These are phyloP conservation scores for Cyrtonyx montezumae DNA, from an alignment of 2,113 vertebrate species.

Conservation along the genomic window DNA sequence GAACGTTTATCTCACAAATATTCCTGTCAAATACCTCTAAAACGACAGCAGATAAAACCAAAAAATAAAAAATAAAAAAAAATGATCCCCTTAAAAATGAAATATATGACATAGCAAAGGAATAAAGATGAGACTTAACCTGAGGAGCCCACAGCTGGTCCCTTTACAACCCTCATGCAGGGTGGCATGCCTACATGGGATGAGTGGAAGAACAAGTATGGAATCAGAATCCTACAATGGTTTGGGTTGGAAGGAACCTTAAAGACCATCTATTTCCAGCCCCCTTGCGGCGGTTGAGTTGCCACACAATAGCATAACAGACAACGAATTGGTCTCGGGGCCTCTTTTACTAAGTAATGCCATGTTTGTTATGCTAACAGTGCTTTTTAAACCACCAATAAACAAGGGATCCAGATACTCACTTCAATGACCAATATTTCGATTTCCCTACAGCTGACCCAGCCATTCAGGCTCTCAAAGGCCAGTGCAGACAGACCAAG, in stretches of 20 bases:
- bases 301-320: neutral
- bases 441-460: neutral
- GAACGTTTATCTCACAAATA: constrained; percentile 30
- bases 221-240: neutral
- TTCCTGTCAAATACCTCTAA: constrained; percentile 1
- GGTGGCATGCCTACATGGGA: neutral
- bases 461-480: neutral
- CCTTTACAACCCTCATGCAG: rapidly evolving
- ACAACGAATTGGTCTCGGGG: neutral
- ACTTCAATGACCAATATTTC: neutral
- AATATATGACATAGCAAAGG: neutral
- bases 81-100: neutral
- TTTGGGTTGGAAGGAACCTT: neutral
- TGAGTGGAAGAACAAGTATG: neutral
- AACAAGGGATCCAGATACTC: neutral
- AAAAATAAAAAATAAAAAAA: neutral
- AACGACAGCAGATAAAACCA: neutral
- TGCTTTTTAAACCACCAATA: neutral
- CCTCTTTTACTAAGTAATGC: neutral
- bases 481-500: neutral
- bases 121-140: neutral
- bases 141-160: neutral
- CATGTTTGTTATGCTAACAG: neutral
- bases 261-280: neutral
- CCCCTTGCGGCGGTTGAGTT: neutral